A percentile compares a stretch with the other conserved stretches of the same genome.
Evolutionary conservation across 1,140 invertebrate species (phyloP).

Genomic region (Papilio glaucus): DNA sequence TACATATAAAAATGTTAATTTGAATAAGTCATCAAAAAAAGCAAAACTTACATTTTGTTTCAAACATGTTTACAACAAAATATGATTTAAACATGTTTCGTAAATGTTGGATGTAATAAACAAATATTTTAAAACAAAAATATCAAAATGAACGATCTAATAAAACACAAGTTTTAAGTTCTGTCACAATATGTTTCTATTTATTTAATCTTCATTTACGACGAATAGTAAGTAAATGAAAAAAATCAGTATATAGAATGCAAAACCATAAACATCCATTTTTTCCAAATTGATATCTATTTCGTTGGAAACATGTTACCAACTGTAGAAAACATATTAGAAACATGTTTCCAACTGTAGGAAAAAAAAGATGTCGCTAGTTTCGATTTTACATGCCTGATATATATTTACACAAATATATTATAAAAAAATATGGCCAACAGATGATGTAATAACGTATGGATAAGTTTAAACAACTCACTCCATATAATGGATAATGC

Average conservation of each 20-base stretch:
- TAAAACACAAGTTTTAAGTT: background rate
- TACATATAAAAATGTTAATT: background rate
- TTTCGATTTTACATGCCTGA: background rate
- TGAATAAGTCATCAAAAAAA: background rate
- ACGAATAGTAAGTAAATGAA: background rate
- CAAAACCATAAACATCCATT: too few species aligned
- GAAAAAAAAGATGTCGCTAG: background rate
- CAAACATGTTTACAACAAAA: background rate
- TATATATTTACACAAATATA: background rate
- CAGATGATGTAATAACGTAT: background rate
- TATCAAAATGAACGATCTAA: background rate
- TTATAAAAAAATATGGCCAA: conserved; percentile 14
- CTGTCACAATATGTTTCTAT: background rate
- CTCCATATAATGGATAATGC: background rate
- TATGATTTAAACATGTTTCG: background rate
- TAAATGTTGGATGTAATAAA: background rate
- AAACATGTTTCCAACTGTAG: background rate
- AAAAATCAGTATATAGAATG: too few species aligned
- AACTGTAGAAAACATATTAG: background rate
- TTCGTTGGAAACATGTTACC: too few species aligned
- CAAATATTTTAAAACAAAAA: background rate
- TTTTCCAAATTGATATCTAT: too few species aligned
- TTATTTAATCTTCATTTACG: background rate
- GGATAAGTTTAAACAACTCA: background rate
- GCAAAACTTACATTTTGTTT: background rate